Conservation (phyloP, 2,888 invertebrate species). For the Neoascia interrupta region DNA sequence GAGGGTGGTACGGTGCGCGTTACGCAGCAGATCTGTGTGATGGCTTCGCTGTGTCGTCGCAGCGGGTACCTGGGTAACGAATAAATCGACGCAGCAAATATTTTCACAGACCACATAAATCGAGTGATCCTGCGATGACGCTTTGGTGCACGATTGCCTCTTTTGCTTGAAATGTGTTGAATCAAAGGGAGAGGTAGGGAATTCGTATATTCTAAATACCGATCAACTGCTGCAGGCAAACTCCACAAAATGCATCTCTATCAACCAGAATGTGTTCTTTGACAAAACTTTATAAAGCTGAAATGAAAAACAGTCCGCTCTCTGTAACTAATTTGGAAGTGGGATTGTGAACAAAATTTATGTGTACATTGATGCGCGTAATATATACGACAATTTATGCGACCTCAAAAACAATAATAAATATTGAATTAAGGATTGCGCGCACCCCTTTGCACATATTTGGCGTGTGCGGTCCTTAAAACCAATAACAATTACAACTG, state of each 20-base stretch:
- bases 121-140: conserved; percentile 44
- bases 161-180: conserved; percentile 50
- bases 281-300: too few relatives aligned
- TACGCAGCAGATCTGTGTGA: too few relatives aligned
- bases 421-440: conserved; percentile 67
- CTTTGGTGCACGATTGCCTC: conserved; percentile 52
- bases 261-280: conserved; percentile 69
- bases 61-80: too few relatives aligned
- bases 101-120: too few relatives aligned
- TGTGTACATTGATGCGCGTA: conserved; percentile 38
- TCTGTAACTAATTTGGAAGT: conserved; percentile 58
- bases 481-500: conserved; percentile 32
- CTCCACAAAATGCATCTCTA: conserved; percentile 68
- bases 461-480: conserved; percentile 63
- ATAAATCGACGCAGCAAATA: too few relatives aligned
- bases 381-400: conserved; percentile 15
- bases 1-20: too few relatives aligned
- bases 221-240: conserved; percentile 67
- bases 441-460: conserved; percentile 38
- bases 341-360: conserved; percentile 48
- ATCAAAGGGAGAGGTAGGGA: conserved; percentile 43
- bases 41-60: too few relatives aligned
- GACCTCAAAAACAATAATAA: conserved; percentile 30
- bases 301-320: conserved; percentile 61
- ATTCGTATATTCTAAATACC: conserved; percentile 29